Percentiles rank a stretch among this genome's conserved stretches.
Conservation (phyloP, 1,140 invertebrate species). For the Drosophila ercepeae region DNA sequence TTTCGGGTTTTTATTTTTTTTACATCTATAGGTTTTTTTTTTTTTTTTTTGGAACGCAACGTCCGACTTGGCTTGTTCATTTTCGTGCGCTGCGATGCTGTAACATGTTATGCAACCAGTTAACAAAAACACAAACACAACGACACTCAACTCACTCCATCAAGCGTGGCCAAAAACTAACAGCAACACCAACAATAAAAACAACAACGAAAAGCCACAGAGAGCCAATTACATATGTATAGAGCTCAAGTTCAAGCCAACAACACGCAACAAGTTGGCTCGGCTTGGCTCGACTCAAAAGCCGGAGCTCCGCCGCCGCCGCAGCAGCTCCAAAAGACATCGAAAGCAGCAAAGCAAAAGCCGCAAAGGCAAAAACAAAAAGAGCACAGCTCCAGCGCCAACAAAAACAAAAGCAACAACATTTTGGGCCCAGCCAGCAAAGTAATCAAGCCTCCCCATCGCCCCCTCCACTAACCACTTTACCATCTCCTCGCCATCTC, state of each 20-base stretch:
- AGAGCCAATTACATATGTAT: conserved; percentile 81
- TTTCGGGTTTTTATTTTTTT: conserved; percentile 47
- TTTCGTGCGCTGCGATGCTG: conserved; percentile 80
- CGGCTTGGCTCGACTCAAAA: neutral
- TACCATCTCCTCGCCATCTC: too few relatives aligned
- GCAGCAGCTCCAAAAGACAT: conserved; percentile 2
- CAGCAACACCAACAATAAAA: conserved; percentile 19
- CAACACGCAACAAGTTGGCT: conserved; percentile 37
- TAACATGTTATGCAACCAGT: conserved; percentile 79
- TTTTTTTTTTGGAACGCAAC: conserved; percentile 44
- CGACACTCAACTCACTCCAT: conserved; percentile 42
- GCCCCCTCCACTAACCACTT: neutral
- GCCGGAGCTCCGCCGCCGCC: neutral
- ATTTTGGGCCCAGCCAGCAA: conserved; percentile 36
- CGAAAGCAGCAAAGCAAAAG: neutral
- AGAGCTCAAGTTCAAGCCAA: conserved; percentile 84
- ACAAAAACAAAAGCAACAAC: conserved; percentile 16
- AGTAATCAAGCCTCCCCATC: neutral
- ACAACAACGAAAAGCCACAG: conserved; percentile 23
- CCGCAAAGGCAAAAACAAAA: too few relatives aligned
- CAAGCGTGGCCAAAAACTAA: conserved; percentile 45
- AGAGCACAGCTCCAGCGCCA: conserved; percentile 16
- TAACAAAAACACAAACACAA: conserved; percentile 46
- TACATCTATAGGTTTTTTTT: conserved; percentile 11
- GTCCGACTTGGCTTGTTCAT: conserved; percentile 52